A percentile compares a stretch with the other conserved stretches of the same genome.
Evolutionary conservation across 2,113 vertebrate genomes (phyloP).

Genomic region (Scopus umbretta): DNA sequence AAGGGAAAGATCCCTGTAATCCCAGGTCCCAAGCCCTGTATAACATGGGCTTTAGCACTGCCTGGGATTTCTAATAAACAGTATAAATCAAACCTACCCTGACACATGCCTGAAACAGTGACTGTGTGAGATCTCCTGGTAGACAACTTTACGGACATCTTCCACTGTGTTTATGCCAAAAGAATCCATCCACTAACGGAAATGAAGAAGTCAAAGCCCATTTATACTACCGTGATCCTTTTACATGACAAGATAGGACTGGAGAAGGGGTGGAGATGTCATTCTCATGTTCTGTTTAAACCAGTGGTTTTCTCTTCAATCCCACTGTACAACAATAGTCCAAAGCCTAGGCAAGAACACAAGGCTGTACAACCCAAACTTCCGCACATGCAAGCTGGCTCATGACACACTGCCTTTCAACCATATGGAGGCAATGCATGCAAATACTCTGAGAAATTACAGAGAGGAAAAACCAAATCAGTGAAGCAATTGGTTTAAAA

Average conservation of each 20-base stretch:
- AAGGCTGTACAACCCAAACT: neutral
- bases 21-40: neutral
- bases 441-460: neutral
- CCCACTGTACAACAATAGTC: neutral
- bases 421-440: neutral
- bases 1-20: neutral
- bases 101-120: neutral
- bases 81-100: neutral
- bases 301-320: neutral
- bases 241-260: neutral
- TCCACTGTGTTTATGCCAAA: neutral
- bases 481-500: constrained; percentile 44
- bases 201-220: neutral
- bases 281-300: neutral
- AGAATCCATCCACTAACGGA: neutral
- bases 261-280: neutral
- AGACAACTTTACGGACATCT: neutral
- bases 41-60: neutral
- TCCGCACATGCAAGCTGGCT: neutral
- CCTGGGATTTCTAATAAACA: neutral
- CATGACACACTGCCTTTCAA: neutral
- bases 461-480: constrained; percentile 40
- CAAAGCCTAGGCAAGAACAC: neutral
- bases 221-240: neutral
- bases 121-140: neutral